Percentiles rank a stretch among this genome's conserved stretches.
These are phyloP conservation scores for Thymallus thymallus DNA, from an alignment of 2,113 vertebrate species.

Conservation along the genomic window DNA sequence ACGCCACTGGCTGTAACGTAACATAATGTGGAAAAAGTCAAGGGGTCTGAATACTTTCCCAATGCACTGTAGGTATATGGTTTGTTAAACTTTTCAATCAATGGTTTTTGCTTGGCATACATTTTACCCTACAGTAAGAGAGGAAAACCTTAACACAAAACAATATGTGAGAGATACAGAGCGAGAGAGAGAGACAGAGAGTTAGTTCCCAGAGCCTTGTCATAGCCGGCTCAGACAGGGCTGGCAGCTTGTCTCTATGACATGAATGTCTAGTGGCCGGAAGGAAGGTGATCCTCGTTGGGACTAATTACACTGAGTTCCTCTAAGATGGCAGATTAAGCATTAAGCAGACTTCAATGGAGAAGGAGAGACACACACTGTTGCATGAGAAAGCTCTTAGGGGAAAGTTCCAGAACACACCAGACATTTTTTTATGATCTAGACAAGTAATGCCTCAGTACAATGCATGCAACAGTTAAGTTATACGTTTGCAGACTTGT, in stretches of 20 bases:
- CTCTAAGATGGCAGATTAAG: conserved; percentile 51
- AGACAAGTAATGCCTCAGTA: too few species aligned
- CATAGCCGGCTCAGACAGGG: background rate
- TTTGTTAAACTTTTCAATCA: too few species aligned
- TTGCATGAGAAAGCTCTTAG: background rate
- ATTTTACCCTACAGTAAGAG: background rate
- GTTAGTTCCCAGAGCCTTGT: conserved; percentile 20
- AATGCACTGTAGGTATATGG: too few species aligned
- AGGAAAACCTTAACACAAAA: background rate
- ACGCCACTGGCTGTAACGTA: too few species aligned
- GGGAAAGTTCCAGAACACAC: background rate
- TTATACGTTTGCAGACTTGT: background rate
- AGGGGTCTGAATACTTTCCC: too few species aligned
- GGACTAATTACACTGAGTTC: conserved; percentile 52
- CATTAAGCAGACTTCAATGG: conserved; percentile 26
- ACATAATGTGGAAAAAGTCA: too few species aligned
- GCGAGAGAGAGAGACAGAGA: background rate
- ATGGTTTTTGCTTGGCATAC: too few species aligned
- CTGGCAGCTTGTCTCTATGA: conserved; percentile 30
- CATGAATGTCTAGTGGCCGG: conserved; percentile 53
- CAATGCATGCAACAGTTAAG: too few species aligned
- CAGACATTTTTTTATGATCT: background rate
- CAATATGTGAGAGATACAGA: background rate
- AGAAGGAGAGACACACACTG: conserved; percentile 10
- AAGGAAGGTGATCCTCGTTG: conserved; percentile 62